These are phyloP conservation scores for Smutsia gigantea DNA, from an alignment of 2,797 vertebrate genomes.

Conservation along the genomic window DNA sequence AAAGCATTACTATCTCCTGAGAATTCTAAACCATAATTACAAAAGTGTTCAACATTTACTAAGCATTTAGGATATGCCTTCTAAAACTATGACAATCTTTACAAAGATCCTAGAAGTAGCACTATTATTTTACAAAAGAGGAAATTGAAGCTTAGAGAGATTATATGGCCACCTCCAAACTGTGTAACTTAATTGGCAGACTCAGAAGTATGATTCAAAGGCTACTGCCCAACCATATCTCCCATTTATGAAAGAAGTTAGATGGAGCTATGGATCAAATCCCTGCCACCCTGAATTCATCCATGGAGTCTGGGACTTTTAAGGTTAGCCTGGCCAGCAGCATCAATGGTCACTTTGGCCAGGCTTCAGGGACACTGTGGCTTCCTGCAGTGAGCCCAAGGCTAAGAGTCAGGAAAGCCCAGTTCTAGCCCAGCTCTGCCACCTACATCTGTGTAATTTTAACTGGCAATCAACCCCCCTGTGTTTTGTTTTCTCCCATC, in stretches of 20 bases:
- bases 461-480: neutral
- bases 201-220: neutral
- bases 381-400: neutral
- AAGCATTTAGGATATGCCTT: neutral
- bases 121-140: constrained; percentile 21
- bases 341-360: neutral
- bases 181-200: neutral
- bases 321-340: neutral
- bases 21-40: constrained; percentile 15
- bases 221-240: neutral
- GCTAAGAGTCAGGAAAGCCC: neutral
- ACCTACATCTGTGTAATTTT: neutral
- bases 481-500: neutral
- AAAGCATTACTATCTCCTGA: neutral
- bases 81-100: neutral
- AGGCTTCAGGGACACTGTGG: constrained; percentile 10
- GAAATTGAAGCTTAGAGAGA: neutral
- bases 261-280: neutral
- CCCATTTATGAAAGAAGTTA: neutral
- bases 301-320: neutral
- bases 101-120: neutral
- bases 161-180: neutral
- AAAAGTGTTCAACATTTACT: neutral
- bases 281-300: neutral
- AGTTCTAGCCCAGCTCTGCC: neutral